Conservation (phyloP, 2,888 invertebrate genomes). For the Agrypnus murinus region DNA sequence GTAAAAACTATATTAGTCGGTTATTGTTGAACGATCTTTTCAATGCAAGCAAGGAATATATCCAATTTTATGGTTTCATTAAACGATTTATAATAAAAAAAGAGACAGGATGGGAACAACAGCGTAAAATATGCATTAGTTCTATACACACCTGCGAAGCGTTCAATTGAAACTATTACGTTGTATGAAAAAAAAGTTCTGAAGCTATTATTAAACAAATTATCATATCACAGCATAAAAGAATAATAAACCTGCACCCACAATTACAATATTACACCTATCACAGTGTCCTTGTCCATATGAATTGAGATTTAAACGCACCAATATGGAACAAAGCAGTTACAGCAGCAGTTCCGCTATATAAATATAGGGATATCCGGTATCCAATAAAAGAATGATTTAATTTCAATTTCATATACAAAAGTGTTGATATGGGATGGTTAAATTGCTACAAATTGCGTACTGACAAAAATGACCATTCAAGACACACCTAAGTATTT, state of each 20-base stretch:
- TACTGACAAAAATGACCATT: constrained; percentile 38
- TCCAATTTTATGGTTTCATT: constrained; percentile 33
- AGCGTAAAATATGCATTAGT: constrained; percentile 46
- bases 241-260: constrained; percentile 63
- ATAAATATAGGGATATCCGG: constrained; percentile 67
- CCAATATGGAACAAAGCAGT: constrained; percentile 67
- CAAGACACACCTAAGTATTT: constrained; percentile 42
- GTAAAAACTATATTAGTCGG: no score
- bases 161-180: constrained; percentile 49
- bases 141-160: constrained; percentile 45
- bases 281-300: constrained; percentile 65
- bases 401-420: constrained; percentile 67
- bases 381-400: constrained; percentile 66
- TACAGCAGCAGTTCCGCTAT: constrained; percentile 64
- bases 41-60: neutral
- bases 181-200: constrained; percentile 45
- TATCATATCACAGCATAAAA: constrained; percentile 66
- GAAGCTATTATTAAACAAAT: constrained; percentile 63
- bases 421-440: constrained; percentile 61
- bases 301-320: constrained; percentile 63
- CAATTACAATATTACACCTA: constrained; percentile 65
- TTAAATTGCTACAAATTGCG: constrained; percentile 59
- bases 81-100: constrained; percentile 34
- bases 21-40: no score
- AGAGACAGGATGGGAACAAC: constrained; percentile 41